phyloP scores from a whole-genome alignment of 2,797 vertebrate genomes.

The Orientallactaga sibirica region DNA sequence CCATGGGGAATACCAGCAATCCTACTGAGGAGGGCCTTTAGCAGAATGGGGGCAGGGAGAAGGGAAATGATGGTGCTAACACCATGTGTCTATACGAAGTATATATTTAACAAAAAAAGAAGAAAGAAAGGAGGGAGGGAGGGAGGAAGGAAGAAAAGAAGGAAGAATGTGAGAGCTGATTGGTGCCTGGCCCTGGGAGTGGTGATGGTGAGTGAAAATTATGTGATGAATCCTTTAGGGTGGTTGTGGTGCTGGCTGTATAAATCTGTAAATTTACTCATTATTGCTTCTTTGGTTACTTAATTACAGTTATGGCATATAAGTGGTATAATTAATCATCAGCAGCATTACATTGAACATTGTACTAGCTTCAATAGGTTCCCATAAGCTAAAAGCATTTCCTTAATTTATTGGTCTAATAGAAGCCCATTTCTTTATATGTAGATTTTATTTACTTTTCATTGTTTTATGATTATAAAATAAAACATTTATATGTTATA shows the following conservation, averaged over 20 bases:
- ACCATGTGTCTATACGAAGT: no score
- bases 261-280: not conserved
- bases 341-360: slow-evolving; percentile 1
- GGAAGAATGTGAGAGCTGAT: not conserved
- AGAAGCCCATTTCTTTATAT: not conserved
- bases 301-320: not conserved
- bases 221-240: not conserved
- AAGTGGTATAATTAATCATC: not conserved
- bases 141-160: no score
- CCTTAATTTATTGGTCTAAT: not conserved
- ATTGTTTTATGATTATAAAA: not conserved
- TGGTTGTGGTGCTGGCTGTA: not conserved
- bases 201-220: not conserved
- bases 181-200: not conserved
- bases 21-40: no score
- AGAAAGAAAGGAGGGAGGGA: no score
- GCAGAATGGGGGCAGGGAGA: no score
- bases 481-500: not conserved
- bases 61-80: no score
- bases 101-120: no score
- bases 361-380: not conserved
- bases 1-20: no score
- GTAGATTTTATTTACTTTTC: not conserved
- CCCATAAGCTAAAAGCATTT: not conserved
- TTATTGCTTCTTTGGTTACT: not conserved